A percentile compares a stretch with the other conserved stretches of the same genome.
phyloP scores from a whole-genome alignment of 2,888 invertebrate genomes.

The Pasiphila rectangulata region DNA sequence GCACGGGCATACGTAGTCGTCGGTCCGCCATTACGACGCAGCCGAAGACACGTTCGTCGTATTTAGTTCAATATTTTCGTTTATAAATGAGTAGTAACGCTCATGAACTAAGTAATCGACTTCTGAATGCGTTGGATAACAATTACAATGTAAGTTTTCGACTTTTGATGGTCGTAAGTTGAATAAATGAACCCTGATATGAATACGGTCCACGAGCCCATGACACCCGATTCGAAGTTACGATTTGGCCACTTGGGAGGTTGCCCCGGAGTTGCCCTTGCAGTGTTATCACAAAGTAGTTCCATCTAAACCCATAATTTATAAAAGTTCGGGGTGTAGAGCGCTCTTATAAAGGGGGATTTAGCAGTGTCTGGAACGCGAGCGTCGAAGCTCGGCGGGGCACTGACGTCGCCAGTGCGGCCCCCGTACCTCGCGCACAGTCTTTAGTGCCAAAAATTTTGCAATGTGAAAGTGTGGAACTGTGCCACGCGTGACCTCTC shows the following conservation, averaged over 20 bases:
- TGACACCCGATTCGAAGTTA: constrained; percentile 75
- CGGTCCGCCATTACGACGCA: constrained; percentile 82
- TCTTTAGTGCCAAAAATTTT: constrained; percentile 79
- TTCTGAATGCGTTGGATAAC: constrained; percentile 97
- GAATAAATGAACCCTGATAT: constrained; percentile 65
- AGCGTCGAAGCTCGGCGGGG: constrained; percentile 69
- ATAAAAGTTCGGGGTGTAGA: constrained; percentile 45
- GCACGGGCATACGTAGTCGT: constrained; percentile 82
- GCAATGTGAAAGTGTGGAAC: constrained; percentile 80
- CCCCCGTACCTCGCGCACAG: constrained; percentile 61
- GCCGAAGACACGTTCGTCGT: constrained; percentile 82
- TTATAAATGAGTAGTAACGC: constrained; percentile 91
- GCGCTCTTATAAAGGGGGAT: constrained; percentile 53
- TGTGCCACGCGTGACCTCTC: constrained; percentile 78
- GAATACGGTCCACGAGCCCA: constrained; percentile 78
- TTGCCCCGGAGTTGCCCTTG: constrained; percentile 53
- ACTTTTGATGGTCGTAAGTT: constrained; percentile 70
- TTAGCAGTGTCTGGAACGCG: constrained; percentile 62
- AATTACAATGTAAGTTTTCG: constrained; percentile 97
- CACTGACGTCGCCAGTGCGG: constrained; percentile 76
- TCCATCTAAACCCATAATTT: constrained; percentile 41
- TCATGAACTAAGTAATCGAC: constrained; percentile 96
- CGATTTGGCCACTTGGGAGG: constrained; percentile 66
- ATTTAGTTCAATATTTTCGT: constrained; percentile 82
- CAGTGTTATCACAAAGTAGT: constrained; percentile 43